Evolutionary conservation across 2,888 invertebrate genomes (phyloP), one percentile per base, ranked within the genome.

Genomic region (Eupithecia insigniata): DNA sequence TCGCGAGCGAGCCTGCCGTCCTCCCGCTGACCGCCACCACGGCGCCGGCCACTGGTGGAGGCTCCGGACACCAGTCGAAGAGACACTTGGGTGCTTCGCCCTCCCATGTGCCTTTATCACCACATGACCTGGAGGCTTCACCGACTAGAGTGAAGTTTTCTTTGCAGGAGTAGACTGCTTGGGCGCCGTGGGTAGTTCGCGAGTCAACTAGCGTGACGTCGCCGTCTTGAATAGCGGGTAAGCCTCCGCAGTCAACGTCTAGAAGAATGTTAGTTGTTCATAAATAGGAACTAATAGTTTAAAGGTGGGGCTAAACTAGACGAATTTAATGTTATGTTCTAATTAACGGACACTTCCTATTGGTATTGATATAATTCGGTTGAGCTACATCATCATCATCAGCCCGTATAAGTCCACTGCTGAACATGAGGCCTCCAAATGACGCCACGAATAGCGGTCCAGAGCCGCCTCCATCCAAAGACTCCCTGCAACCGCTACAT

Each of bases 11-110:
- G 3, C 98, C 98, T 4, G 97, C 97, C 75, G 97, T 95, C 79
- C 96, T 96, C 2, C 98, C 97, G 0, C 95, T 95, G 10, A 96
- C 95, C 1, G 94, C 89, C 0, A 98, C 96, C 0, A 96, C 90
- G 1, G 97, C 98, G 0, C 98, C 98, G 10, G 96, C 94, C 2
- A 98, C 96, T 43, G 95, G 94, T 0, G 97, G 97, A 0, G 98
- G 98, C 76, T 97, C 97, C 0, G 97, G 97, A 86, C 98, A 98
- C 98, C 98, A 96, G 90, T 98, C 96, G 85, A 97, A 97, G 66
- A 98, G 91, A 87, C 98, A 98, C 82, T 96, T 96, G 0, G 98
- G 97, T 10, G 96, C 95, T 70, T 96, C 96, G 0, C 97, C 97
- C 62, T 96, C 96, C 98, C 98, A 98, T 66, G 95, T 89, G 0